Conservation (phyloP, 2,113 vertebrate species). For the Chiloscyllium plagiosum region DNA sequence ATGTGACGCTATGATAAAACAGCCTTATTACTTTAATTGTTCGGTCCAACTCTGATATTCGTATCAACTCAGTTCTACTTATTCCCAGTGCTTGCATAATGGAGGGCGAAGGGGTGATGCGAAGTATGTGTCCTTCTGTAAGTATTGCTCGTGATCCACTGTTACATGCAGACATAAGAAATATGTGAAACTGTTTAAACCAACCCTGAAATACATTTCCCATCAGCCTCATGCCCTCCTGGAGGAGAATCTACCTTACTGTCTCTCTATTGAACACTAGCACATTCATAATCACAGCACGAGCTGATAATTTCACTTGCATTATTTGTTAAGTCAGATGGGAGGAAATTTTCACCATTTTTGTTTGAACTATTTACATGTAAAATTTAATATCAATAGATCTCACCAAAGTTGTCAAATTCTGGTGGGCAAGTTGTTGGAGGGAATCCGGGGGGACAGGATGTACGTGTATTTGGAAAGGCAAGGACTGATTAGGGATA, state of each 20-base stretch:
- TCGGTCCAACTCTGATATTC: not conserved
- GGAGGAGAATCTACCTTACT: not conserved
- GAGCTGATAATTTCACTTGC: not conserved
- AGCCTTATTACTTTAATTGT: not conserved
- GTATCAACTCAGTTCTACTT: not conserved
- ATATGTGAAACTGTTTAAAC: not conserved
- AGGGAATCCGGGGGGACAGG: no score
- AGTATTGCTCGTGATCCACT: not conserved
- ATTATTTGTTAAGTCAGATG: not conserved
- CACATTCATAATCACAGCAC: not conserved
- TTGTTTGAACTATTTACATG: not conserved
- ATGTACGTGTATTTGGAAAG: no score
- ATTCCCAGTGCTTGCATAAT: not conserved
- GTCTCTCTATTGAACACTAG: not conserved
- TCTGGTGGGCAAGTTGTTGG: no score
- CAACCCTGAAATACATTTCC: not conserved
- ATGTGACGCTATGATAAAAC: not conserved
- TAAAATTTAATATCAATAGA: not conserved
- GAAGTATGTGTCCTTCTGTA: not conserved
- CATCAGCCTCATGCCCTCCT: not conserved
- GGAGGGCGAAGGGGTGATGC: not conserved
- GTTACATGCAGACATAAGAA: not conserved
- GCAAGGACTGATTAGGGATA: no score
- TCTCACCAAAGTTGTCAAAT: not conserved
- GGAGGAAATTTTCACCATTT: not conserved